Evolutionary conservation across 2,797 vertebrate species (phyloP), one percentile per base, ranked within the genome.

Genomic region (Pteropus rufus): DNA sequence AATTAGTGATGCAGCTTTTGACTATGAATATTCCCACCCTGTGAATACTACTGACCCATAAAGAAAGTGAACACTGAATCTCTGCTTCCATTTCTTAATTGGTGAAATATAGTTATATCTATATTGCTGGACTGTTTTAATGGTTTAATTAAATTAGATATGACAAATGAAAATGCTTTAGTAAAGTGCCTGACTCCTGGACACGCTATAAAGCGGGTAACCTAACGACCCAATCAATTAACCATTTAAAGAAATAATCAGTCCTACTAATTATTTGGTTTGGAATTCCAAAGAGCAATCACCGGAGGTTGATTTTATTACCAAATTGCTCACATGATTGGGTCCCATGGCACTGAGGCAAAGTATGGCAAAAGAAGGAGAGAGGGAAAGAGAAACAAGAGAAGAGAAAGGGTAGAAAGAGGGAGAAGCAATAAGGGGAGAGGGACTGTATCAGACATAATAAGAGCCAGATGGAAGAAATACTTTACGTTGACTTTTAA

Each of bases 401-500:
- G 58, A 49, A 76, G 31, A 72, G 79, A 41, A 36, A 46, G 24
- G 7, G 11, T 2, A 36, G 54, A 58, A 44, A 39, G 36, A 34
- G 4, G 15, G 8, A 77, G 34, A 31, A 72, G 49, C 7, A 3
- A 31, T 5, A 14, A 77, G 44, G 19, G 26, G 79, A 46, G 36
- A 54, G 54, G 75, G 46, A 60, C 36, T 3, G 14, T 46, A 10
- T 62, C 26, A 79, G 83, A 41, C 60, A 41, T n/a, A 54, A 44
- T 12, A 31, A 82, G 60, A 80, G 18, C 87, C 84, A 76, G 92
- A 62, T 67, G 49, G 77, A 94, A 77, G 69, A 52, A 44, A 52
- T 23, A 79, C 29, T 80, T 89, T 56, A 36, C 26, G 80, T 89
- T 94, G 69, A 36, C 92, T 77, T 84, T 70, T 93, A 89, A 96